A percentile compares a stretch with the other conserved stretches of the same genome.
Evolutionary conservation across 2,113 vertebrate genomes (phyloP).

Genomic region (Pollimyrus isidori): DNA sequence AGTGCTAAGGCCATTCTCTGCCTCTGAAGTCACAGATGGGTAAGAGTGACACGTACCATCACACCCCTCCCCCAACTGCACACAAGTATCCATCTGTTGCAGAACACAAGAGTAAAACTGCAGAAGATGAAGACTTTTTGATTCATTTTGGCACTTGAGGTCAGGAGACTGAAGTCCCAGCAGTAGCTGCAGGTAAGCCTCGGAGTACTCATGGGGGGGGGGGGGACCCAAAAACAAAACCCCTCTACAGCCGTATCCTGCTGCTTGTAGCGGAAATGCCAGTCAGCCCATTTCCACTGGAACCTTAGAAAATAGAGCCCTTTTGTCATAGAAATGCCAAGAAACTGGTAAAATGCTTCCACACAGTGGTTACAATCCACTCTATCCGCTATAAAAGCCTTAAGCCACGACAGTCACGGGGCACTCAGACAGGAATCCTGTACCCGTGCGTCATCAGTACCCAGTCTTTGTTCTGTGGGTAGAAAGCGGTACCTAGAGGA

Average conservation of each 20-base stretch:
- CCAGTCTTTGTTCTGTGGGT: not conserved
- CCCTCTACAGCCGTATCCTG: not conserved
- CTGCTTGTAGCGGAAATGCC: not conserved
- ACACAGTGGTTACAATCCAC: not conserved
- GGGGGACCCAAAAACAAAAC: not conserved
- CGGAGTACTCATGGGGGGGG: not conserved
- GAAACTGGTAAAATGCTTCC: not conserved
- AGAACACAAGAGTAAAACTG: not conserved
- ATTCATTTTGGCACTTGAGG: not conserved
- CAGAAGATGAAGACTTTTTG: not conserved
- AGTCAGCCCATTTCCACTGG: not conserved
- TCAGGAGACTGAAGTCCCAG: not conserved
- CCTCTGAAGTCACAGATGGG: not conserved
- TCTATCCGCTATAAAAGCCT: not conserved
- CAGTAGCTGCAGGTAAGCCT: not conserved
- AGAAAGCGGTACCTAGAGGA: not conserved
- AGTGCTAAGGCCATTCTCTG: not conserved
- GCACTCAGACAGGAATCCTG: not conserved
- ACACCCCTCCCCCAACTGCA: not conserved
- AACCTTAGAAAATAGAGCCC: not conserved
- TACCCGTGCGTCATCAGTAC: no score
- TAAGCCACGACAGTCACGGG: not conserved
- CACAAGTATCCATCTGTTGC: not conserved
- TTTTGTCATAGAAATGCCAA: not conserved
- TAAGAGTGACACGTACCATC: not conserved